Evolutionary conservation across 1,140 invertebrate species (phyloP), one percentile per base, ranked within the genome.

Genomic region (Polyergus mexicanus): DNA sequence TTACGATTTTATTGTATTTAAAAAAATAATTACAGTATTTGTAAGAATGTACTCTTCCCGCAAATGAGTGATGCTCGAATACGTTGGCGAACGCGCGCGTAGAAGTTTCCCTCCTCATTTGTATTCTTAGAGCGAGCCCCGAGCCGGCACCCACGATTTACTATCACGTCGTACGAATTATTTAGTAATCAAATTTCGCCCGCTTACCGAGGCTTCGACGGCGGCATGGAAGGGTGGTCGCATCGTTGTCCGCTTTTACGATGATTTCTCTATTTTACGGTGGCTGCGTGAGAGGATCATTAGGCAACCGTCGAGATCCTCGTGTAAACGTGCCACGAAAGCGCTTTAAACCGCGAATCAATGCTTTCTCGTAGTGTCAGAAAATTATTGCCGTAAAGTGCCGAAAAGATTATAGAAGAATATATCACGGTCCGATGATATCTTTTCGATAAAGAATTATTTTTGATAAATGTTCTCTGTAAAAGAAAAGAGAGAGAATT

Each of bases 191-290:
- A 95, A 94, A 95, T 95, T 94, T 94, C 91, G 85, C 89, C 88
- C 87, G 87, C 76, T 83, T 86, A 65, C 44, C 84, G 86, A 89
- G 68, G 77, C 76, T 88, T 76, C 86, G 69, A 71, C 62, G 58
- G 32, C 60, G 69, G 60, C 62, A 54, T 22, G 72, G 77, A 77
- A 86, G 87, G 84, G 88, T 83, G 84, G 54, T n/a, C 54, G 41
- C 84, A 84, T 89, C 87, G 88, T 76, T 77, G 76, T 69, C 86
- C 89, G 83, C 88, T 90, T 92, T 93, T 92, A 92, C 87, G 92
- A 93, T 94, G 94, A 95, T 94, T 95, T 94, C 94, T 94, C 94
- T 94, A 94, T 94, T 95, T 95, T 95, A 95, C 94, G 93, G 92
- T 92, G 89, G 85, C 72, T 88, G 92, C 93, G 93, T 94, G 94